Evolutionary conservation across 2,113 vertebrate genomes (phyloP).

Genomic region (Agapornis roseicollis): DNA sequence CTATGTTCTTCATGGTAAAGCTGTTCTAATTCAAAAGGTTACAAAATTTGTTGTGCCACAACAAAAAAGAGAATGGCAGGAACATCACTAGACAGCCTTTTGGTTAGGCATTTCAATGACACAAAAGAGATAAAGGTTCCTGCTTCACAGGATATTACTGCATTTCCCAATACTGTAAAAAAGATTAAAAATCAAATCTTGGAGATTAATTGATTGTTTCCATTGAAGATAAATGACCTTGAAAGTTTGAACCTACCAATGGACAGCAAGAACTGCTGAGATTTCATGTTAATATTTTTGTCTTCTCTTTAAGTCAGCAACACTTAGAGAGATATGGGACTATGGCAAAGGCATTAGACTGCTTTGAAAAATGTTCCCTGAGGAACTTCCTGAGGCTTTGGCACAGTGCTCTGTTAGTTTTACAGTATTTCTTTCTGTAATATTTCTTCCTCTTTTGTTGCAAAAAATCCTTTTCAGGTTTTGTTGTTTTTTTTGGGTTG

Average conservation of each 20-base stretch:
- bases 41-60: background rate
- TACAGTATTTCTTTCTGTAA: background rate
- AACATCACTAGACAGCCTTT: background rate
- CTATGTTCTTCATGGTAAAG: background rate
- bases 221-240: background rate
- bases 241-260: background rate
- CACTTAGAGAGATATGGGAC: background rate
- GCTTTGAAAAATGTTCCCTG: background rate
- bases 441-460: background rate
- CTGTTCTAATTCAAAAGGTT: background rate
- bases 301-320: background rate
- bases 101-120: background rate
- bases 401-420: background rate
- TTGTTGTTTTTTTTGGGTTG: too few species aligned
- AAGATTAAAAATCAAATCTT: background rate
- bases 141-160: background rate
- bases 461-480: background rate
- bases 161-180: background rate
- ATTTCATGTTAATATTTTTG: background rate
- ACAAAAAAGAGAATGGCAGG: background rate
- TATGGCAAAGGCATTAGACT: background rate
- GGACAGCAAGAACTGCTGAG: background rate
- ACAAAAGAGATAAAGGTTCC: background rate
- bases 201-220: background rate
- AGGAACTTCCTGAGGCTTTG: background rate